These are phyloP conservation scores for Eupithecia exiguata DNA, from an alignment of 2,888 invertebrate genomes.

Conservation along the genomic window DNA sequence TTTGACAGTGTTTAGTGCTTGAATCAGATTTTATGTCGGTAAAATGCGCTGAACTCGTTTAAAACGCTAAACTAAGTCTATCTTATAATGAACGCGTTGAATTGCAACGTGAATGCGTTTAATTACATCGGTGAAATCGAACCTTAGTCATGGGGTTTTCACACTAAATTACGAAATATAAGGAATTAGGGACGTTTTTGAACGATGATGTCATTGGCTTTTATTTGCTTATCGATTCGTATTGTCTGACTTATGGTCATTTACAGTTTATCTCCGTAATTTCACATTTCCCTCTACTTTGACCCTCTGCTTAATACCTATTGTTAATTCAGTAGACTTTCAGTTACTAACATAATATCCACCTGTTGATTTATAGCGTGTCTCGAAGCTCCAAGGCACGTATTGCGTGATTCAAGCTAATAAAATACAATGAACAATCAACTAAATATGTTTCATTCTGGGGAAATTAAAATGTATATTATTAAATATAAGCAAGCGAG, in stretches of 20 bases:
- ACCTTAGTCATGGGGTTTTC: background rate
- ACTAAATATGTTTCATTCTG: background rate
- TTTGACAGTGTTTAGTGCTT: too few relatives aligned
- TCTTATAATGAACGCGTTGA: too few relatives aligned
- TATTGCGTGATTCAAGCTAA: constrained; percentile 2
- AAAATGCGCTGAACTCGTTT: too few relatives aligned
- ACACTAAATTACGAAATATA: background rate
- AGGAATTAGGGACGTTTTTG: background rate
- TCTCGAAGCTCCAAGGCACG: background rate
- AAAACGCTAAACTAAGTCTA: too few relatives aligned
- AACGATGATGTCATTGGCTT: background rate
- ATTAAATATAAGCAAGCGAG: background rate
- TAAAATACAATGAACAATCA: background rate
- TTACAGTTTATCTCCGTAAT: background rate
- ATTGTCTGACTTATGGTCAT: background rate
- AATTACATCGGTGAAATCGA: too few relatives aligned
- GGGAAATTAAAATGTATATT: background rate
- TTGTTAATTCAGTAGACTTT: constrained; percentile 12
- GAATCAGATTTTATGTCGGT: too few relatives aligned
- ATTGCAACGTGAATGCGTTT: too few relatives aligned
- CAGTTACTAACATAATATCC: constrained; percentile 6
- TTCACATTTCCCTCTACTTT: background rate
- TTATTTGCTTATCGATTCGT: background rate
- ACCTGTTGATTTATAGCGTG: constrained; percentile 14
- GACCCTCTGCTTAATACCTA: background rate